phyloP scores from a whole-genome alignment of 2,888 invertebrate genomes.

The Drosophila birchii region DNA sequence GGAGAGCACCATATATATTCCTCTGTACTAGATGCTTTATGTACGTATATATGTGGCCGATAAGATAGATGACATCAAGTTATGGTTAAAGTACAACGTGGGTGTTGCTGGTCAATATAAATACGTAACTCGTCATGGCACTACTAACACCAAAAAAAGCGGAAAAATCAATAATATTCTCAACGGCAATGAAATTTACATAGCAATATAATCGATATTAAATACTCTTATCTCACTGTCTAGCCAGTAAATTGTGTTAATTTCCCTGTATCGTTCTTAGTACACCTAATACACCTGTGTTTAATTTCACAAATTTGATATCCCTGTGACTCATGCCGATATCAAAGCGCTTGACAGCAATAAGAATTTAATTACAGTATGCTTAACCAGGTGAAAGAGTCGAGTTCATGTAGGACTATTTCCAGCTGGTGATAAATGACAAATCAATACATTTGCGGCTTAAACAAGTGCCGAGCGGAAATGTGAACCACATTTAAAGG shows the following conservation, averaged over 20 bases:
- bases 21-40: background rate
- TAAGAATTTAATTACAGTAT: conserved; percentile 23
- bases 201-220: conserved; percentile 12
- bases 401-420: conserved; percentile 9
- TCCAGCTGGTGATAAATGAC: conserved; percentile 8
- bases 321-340: conserved; percentile 21
- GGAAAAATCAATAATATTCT: conserved; percentile 6
- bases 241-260: conserved; percentile 10
- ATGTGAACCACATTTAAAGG: conserved; percentile 1
- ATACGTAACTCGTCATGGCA: background rate
- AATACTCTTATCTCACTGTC: conserved; percentile 2
- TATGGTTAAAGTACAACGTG: conserved; percentile 5
- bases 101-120: conserved; percentile 1
- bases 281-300: background rate
- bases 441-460: background rate
- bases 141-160: background rate
- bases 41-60: conserved; percentile 1
- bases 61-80: conserved; percentile 28
- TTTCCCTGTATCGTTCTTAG: background rate
- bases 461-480: conserved; percentile 12
- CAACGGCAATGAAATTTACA: background rate
- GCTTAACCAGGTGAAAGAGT: conserved; percentile 8
- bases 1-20: conserved; percentile 1
- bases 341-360: conserved; percentile 18
- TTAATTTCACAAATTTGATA: background rate